A percentile compares a stretch with the other conserved stretches of the same genome.
phyloP scores from a whole-genome alignment of 2,888 invertebrate genomes.

The Leptogaster cylindrica region DNA sequence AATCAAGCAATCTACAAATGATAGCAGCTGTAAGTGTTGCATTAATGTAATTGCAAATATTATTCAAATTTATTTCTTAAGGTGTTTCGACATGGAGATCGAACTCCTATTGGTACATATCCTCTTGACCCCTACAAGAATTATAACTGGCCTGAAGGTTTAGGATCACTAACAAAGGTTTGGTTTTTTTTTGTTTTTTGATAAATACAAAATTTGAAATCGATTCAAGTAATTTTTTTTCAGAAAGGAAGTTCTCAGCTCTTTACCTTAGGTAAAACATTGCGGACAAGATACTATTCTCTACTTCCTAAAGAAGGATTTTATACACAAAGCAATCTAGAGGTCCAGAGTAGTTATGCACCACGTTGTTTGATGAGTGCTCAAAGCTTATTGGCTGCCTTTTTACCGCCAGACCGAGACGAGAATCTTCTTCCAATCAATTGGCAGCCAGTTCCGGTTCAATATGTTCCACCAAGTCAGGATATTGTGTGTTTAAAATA shows the following conservation, averaged over 20 bases:
- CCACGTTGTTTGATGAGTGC: constrained; percentile 89
- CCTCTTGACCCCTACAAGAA: constrained; percentile 26
- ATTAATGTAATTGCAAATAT: background rate
- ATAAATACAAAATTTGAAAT: background rate
- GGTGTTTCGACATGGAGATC: constrained; percentile 34
- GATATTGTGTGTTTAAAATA: constrained; percentile 68
- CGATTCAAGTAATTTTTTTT: background rate
- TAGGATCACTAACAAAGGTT: constrained; percentile 3
- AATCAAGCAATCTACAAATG: background rate
- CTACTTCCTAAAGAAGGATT: constrained; percentile 67
- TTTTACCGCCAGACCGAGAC: constrained; percentile 8
- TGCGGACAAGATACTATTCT: constrained; percentile 73
- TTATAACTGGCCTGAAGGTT: constrained; percentile 32
- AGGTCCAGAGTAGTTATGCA: constrained; percentile 77
- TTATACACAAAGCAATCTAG: constrained; percentile 69
- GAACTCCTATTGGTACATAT: constrained; percentile 1
- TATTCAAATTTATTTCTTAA: background rate
- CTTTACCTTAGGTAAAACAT: constrained; percentile 74
- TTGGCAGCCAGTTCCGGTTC: constrained; percentile 23
- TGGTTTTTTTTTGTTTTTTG: constrained; percentile 25
- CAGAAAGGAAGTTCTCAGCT: constrained; percentile 76
- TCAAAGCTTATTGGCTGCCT: constrained; percentile 59
- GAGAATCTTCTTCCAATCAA: background rate
- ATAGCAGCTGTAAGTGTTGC: constrained; percentile 1
- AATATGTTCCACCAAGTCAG: constrained; percentile 66